A percentile compares a stretch with the other conserved stretches of the same genome.
phyloP scores from a whole-genome alignment of 1,140 invertebrate genomes.

The Hydropsyche tenuis region DNA sequence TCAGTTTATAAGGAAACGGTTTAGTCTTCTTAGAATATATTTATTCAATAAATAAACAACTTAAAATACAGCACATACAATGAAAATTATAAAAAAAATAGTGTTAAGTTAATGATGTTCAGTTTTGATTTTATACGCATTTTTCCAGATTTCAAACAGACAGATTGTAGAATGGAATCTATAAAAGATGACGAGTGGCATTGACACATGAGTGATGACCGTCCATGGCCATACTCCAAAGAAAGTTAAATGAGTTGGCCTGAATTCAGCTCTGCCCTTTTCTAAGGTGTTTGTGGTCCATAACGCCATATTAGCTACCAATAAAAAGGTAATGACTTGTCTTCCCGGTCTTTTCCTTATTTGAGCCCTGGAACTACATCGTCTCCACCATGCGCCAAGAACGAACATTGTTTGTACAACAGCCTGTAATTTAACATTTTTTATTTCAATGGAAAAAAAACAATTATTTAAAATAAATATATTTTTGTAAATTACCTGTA shows the following conservation, averaged over 20 bases:
- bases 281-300: constrained; percentile 87
- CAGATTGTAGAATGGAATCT: constrained; percentile 94
- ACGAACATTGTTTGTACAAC: constrained; percentile 83
- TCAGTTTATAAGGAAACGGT: no score
- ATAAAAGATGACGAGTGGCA: constrained; percentile 87
- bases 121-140: constrained; percentile 78
- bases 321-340: constrained; percentile 82
- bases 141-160: constrained; percentile 96
- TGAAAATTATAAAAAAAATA: background rate
- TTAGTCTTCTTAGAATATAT: no score
- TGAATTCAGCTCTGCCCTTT: constrained; percentile 80
- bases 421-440: constrained; percentile 64
- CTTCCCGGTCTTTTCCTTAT: constrained; percentile 77
- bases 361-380: constrained; percentile 68
- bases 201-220: constrained; percentile 84
- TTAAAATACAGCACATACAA: no score
- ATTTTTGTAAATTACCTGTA: constrained; percentile 56
- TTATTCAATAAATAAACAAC: no score
- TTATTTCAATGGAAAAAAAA: constrained; percentile 1
- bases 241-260: constrained; percentile 80
- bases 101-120: constrained; percentile 28
- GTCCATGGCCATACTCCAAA: constrained; percentile 87
- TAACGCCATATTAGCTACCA: constrained; percentile 85
- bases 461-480: no score
- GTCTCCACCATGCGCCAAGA: constrained; percentile 79